Conservation (phyloP, 2,797 vertebrate genomes). For the Melanotaenia nigrans region DNA sequence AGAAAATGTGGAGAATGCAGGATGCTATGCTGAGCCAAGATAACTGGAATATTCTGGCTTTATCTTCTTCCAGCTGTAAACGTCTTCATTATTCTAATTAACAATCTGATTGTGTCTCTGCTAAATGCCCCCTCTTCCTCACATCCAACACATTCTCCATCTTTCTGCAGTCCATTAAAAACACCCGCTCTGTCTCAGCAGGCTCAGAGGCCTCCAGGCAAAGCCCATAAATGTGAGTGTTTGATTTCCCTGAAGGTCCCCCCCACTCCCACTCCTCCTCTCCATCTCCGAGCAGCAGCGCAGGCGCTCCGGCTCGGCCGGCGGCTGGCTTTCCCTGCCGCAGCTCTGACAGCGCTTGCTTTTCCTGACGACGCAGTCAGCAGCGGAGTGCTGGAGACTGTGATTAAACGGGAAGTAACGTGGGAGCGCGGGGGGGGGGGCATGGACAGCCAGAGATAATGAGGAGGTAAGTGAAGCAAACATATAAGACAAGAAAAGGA, state of each 20-base stretch:
- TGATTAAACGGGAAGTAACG: conserved; percentile 76
- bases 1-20: conserved; percentile 40
- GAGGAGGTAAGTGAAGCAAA: conserved; percentile 31
- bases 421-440: conserved; percentile 9
- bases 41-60: too few species aligned
- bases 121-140: too few species aligned
- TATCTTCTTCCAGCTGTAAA: too few species aligned
- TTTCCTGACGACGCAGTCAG: conserved; percentile 72
- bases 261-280: background rate
- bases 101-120: too few species aligned
- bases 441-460: conserved; percentile 11
- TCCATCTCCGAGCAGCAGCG: background rate
- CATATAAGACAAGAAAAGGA: background rate
- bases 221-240: conserved; percentile 17
- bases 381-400: conserved; percentile 72
- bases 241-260: conserved; percentile 34
- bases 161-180: background rate
- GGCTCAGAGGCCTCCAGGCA: conserved; percentile 13
- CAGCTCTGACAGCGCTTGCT: conserved; percentile 65
- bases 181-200: conserved; percentile 15
- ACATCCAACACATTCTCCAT: too few species aligned
- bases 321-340: conserved; percentile 50
- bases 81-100: too few species aligned
- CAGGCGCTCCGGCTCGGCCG: conserved; percentile 28
- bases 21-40: too few species aligned